Base-by-base conservation (phyloP, 1,140 invertebrate species). In the Drosophila obscura region DNA sequence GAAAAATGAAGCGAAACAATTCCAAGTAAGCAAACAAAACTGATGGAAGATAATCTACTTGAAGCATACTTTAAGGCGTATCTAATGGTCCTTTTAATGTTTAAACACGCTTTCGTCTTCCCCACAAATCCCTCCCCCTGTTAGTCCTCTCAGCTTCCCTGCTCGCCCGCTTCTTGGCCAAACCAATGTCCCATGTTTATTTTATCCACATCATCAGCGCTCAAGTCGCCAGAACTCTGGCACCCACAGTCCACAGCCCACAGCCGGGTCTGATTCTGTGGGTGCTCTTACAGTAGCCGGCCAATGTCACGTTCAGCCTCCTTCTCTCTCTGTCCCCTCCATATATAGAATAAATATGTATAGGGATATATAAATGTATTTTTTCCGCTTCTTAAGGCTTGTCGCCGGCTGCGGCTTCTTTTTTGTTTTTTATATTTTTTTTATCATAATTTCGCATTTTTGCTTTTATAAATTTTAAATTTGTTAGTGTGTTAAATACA, bases 51-150 rank as follows among this genome's bases (percentile, higher is more conserved):
- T 90, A 90, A 90, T 90, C 89, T 89, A 79, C 89, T 90, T 90
- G 88, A 89, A 89, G 88, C 83, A 90, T 90, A 89, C 89, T 90
- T 90, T 90, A 90, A 90, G 89, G 89, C 89, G 89, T 85, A 90
- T 90, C 83, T 90, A 90, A 90, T 90, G 84, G 88, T 85, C 80
- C 84, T 87, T 79, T 90, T 82, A 85, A 82, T 83, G 84, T 90
- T 90, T 90, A 85, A 90, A 89, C 81, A 89, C 83, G 84, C 83
- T 80, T 87, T 88, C 83, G 63, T 79, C 73, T 67, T 44, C 48
- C 56, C 7, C 16, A 39, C 9, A 39, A 11, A 13, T 22, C 41
- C 11, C 24, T 19, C 48, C 7, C 16, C 39, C 22, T 55, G 6
- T 41, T 41, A 22, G 31, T 8, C 7, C 41, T 4, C 41, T 2